phyloP scores from a whole-genome alignment of 2,113 vertebrate genomes.

The Nothocercus nigrocapillus region DNA sequence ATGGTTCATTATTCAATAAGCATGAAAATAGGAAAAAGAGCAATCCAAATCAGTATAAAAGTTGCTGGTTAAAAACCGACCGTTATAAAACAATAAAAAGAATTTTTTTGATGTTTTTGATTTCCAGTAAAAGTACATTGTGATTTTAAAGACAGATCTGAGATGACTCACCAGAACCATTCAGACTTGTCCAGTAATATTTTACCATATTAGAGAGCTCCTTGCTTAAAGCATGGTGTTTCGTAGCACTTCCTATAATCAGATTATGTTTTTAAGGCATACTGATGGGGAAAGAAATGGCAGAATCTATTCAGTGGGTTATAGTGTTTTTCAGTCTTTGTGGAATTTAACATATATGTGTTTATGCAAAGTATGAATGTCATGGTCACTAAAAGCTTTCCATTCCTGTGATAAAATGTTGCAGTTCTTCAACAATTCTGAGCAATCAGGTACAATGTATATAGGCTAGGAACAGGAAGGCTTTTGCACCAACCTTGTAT shows the following conservation, averaged over 20 bases:
- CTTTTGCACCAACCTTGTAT: neutral
- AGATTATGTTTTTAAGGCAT: neutral
- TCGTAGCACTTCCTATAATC: neutral
- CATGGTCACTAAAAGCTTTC: neutral
- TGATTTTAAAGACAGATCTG: neutral
- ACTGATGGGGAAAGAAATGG: neutral
- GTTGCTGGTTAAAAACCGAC: neutral
- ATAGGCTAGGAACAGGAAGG: neutral
- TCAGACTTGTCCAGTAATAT: neutral
- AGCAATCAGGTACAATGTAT: neutral
- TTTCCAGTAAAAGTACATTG: neutral
- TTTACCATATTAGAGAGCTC: neutral
- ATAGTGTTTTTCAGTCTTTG: neutral
- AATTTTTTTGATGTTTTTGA: neutral
- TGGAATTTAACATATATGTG: neutral
- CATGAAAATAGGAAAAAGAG: neutral
- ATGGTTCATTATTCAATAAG: neutral
- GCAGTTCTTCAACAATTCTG: neutral
- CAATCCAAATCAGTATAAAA: neutral
- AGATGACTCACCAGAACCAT: neutral
- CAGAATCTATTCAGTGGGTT: neutral
- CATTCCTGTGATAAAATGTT: neutral
- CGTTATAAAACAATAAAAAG: neutral
- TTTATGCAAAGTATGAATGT: neutral
- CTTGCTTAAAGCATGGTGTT: neutral